Evolutionary conservation across 2,888 invertebrate genomes (phyloP).

Genomic region (Philaethria dido): DNA sequence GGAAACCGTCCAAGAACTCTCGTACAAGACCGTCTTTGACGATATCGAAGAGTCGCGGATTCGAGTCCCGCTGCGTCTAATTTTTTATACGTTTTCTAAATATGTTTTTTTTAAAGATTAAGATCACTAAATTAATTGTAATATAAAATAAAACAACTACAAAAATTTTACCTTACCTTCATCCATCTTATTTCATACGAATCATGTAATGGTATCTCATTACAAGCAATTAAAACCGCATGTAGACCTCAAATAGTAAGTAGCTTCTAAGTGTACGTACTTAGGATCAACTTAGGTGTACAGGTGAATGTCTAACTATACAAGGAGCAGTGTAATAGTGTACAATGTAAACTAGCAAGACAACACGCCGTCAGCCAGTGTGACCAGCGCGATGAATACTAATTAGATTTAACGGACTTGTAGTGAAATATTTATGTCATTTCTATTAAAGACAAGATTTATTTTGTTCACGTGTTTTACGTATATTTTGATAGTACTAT

Average conservation of each 20-base stretch:
- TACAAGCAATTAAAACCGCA: constrained; percentile 30
- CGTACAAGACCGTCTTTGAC: too few relatives aligned
- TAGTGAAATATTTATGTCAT: constrained; percentile 34
- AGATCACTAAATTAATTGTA: neutral
- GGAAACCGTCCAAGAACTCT: too few relatives aligned
- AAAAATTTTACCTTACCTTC: neutral
- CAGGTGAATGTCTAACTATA: constrained; percentile 13
- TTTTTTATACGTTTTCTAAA: too few relatives aligned
- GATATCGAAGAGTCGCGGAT: too few relatives aligned
- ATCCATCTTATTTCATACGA: constrained; percentile 7
- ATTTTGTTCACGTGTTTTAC: neutral
- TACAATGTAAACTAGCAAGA: constrained; percentile 31
- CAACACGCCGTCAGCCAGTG: constrained; percentile 45
- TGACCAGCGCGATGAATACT: constrained; percentile 57
- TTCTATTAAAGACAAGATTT: constrained; percentile 15
- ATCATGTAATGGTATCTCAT: constrained; percentile 25
- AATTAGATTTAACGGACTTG: constrained; percentile 60
- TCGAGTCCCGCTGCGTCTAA: too few relatives aligned
- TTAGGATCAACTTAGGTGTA: constrained; percentile 8
- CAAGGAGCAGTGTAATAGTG: constrained; percentile 24
- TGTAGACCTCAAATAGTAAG: constrained; percentile 6
- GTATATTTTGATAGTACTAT: neutral
- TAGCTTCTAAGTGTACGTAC: neutral
- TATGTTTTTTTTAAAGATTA: too few relatives aligned
- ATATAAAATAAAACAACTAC: neutral